These are phyloP conservation scores for Hippolais icterina DNA, from an alignment of 2,113 vertebrate species.

Conservation along the genomic window DNA sequence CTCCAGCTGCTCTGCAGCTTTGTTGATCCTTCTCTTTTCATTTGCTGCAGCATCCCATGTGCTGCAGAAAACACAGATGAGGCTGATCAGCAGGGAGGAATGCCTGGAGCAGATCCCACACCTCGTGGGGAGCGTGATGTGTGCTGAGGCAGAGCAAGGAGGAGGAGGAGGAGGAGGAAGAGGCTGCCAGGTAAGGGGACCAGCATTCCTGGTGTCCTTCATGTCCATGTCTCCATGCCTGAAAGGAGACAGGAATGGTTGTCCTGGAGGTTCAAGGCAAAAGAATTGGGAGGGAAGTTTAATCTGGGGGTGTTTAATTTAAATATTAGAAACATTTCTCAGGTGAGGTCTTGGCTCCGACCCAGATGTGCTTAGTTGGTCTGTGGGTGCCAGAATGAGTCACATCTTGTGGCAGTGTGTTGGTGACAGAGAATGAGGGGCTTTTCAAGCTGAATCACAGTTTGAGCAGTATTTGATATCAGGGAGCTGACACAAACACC, in stretches of 20 bases:
- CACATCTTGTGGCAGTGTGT: background rate
- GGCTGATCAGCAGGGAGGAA: slow-evolving; percentile 3
- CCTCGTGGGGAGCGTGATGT: slow-evolving; percentile 38
- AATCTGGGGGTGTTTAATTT: background rate
- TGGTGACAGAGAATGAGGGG: background rate
- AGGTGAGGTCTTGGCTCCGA: background rate
- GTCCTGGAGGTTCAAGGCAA: background rate
- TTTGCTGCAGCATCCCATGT: background rate
- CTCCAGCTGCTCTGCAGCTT: background rate
- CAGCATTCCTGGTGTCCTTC: background rate
- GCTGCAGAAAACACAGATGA: slow-evolving; percentile 14
- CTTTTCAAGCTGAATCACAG: background rate
- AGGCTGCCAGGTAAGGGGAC: slow-evolving; percentile 53
- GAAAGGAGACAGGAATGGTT: background rate
- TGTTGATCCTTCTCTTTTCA: background rate
- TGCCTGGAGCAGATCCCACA: background rate
- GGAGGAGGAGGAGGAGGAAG: background rate
- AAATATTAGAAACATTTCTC: background rate
- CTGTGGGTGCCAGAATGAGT: background rate
- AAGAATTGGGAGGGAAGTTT: background rate
- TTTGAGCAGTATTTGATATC: background rate
- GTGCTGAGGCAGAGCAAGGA: background rate
- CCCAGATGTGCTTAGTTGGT: background rate
- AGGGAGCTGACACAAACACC: background rate
- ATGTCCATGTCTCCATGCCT: too few species aligned